Percentiles rank a stretch among this genome's conserved stretches.
Evolutionary conservation across 2,113 vertebrate species (phyloP).

Genomic region (Epinephelus lanceolatus): DNA sequence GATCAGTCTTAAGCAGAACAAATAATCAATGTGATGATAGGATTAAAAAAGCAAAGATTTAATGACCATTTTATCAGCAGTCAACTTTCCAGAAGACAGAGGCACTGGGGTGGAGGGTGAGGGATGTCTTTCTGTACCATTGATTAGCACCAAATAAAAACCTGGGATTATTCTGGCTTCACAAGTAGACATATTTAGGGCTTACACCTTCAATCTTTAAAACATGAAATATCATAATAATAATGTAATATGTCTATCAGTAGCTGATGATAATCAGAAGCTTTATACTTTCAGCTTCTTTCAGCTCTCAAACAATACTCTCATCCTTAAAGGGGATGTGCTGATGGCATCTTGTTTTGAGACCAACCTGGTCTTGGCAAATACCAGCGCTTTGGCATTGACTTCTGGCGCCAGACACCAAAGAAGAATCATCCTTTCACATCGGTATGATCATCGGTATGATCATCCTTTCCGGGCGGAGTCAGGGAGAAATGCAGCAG

Average conservation of each 20-base stretch:
- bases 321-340: neutral
- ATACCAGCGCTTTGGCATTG: too few relatives aligned
- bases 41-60: neutral
- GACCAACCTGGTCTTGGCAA: too few relatives aligned
- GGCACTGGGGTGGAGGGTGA: neutral
- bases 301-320: neutral
- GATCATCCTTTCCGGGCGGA: too few relatives aligned
- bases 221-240: too few relatives aligned
- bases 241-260: neutral
- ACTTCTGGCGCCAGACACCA: too few relatives aligned
- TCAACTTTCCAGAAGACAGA: neutral
- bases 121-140: neutral
- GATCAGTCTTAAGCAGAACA: neutral
- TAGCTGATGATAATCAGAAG: constrained; percentile 11
- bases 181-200: neutral
- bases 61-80: constrained; percentile 20
- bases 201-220: neutral
- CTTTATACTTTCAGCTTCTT: neutral
- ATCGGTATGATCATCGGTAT: too few relatives aligned
- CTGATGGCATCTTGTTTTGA: neutral
- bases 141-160: constrained; percentile 11
- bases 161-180: neutral
- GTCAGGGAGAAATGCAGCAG: too few relatives aligned
- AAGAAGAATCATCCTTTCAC: too few relatives aligned
- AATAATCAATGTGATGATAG: neutral